Conservation (phyloP, 2,888 invertebrate species). For the Torymus auratus region DNA sequence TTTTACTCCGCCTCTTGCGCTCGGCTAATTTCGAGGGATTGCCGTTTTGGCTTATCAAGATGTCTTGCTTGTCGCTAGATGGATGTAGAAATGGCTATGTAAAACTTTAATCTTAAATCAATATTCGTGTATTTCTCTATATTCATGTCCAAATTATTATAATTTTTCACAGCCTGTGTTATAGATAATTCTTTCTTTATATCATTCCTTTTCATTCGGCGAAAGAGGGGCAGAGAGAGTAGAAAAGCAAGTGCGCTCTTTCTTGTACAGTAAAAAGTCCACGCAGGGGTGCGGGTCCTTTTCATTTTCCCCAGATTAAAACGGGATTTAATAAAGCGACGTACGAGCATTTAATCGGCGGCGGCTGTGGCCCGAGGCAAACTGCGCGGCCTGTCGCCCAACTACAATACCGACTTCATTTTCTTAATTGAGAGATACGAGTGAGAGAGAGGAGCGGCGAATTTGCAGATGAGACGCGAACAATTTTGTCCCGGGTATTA, state of each 20-base stretch:
- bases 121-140: too few species aligned
- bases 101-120: too few species aligned
- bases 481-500: constrained; percentile 38
- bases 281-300: constrained; percentile 61
- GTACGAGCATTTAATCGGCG: constrained; percentile 72
- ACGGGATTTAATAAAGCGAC: constrained; percentile 74
- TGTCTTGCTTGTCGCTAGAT: constrained; percentile 4
- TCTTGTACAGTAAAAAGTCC: constrained; percentile 5
- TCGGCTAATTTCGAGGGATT: constrained; percentile 8
- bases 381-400: constrained; percentile 47
- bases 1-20: constrained; percentile 2
- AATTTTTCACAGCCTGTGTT: too few species aligned
- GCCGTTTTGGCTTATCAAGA: constrained; percentile 16
- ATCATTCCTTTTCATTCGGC: too few species aligned
- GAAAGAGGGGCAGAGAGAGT: too few species aligned
- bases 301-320: constrained; percentile 73
- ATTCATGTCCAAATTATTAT: too few species aligned
- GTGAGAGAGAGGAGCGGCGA: constrained; percentile 34
- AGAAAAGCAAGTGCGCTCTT: neutral
- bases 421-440: constrained; percentile 66
- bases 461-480: constrained; percentile 60
- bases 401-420: constrained; percentile 61
- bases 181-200: too few species aligned
- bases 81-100: too few species aligned
- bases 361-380: constrained; percentile 64